These are phyloP conservation scores for Zaprionus camerounensis DNA, from an alignment of 1,140 invertebrate species.

Conservation along the genomic window DNA sequence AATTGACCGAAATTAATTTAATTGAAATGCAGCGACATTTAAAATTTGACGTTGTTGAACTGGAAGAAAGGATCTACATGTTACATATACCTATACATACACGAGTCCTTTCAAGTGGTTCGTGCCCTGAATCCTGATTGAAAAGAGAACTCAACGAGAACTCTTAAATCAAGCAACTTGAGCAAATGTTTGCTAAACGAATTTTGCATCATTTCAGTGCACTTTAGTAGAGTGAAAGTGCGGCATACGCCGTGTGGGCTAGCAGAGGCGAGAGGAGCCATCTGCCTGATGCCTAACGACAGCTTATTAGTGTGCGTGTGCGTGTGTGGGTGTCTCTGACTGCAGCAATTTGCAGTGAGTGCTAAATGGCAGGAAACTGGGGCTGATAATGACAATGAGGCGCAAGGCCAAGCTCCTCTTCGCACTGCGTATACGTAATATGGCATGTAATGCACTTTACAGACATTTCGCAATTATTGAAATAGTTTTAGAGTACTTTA, in stretches of 20 bases:
- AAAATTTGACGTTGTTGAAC: background rate
- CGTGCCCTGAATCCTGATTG: background rate
- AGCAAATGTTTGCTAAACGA: background rate
- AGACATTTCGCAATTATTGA: conserved; percentile 24
- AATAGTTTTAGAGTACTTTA: conserved; percentile 22
- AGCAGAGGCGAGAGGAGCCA: background rate
- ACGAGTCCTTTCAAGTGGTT: background rate
- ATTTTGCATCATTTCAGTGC: conserved; percentile 21
- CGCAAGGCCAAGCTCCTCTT: background rate
- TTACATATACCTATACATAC: background rate
- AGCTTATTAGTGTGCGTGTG: conserved; percentile 54
- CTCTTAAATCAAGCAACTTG: conserved; percentile 1
- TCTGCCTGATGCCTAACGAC: conserved; percentile 40
- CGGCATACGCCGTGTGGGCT: conserved; percentile 28
- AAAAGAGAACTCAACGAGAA: background rate
- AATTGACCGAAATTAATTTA: conserved; percentile 28
- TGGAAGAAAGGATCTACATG: background rate
- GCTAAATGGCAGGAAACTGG: conserved; percentile 19
- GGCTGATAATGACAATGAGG: conserved; percentile 9
- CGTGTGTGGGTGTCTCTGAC: conserved; percentile 25
- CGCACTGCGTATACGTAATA: conserved; percentile 23
- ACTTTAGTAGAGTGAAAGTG: conserved; percentile 39
- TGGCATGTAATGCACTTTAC: conserved; percentile 12
- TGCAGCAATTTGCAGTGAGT: conserved; percentile 29
- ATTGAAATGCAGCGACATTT: conserved; percentile 17